Base-by-base conservation (phyloP, 2,888 invertebrate genomes). In the Orthonychiurus folsomi region DNA sequence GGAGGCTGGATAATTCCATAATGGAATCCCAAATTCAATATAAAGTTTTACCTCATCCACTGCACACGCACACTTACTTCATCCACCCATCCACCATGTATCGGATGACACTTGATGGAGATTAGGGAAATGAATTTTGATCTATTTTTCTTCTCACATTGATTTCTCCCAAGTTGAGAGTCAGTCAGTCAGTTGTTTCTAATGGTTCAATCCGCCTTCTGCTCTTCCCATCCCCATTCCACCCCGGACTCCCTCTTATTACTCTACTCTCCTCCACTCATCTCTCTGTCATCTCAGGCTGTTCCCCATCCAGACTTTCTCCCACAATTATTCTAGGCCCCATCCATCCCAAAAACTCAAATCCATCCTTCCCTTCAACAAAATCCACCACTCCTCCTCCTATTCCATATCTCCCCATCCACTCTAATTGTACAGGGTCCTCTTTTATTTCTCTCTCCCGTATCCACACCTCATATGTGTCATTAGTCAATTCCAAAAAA, bases 101-200 rank as follows among this genome's bases (percentile, higher is more conserved):
- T 63, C 59, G 62, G 60, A 63, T 66, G 63, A 62, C 61, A 66
- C 63, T 63, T 59, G 59, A 63, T 53, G 56, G 50, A 62, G 59
- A 64, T 64, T 64, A 64, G 56, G 20, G 37, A 63, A 66, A 68
- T 68, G 68, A 68, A 68, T 68, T 65, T 68, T 68, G 68, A 68
- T 68, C 64, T 63, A 64, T 64, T 23, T 63, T 64, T 64, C 64
- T 63, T 60, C 62, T 57, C 60, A 68, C 65, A 68, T 68, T 68
- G 68, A 68, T 68, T 66, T 64, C 56, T n/a, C n/a, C n/a, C n/a
- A n/a, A n/a, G n/a, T n/a, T n/a, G n/a, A n/a, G n/a, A n/a, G n/a
- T n/a, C n/a, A 56, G 52, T 61, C 63, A 69, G 66, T 69, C 69
- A 69, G 69, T 66, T 69, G 66, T 65, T 66, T 66, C 66, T 69